Percentiles rank a stretch among this genome's conserved stretches.
These are phyloP conservation scores for Ammodytes marinus DNA, from an alignment of 2,113 vertebrate species.

Conservation along the genomic window DNA sequence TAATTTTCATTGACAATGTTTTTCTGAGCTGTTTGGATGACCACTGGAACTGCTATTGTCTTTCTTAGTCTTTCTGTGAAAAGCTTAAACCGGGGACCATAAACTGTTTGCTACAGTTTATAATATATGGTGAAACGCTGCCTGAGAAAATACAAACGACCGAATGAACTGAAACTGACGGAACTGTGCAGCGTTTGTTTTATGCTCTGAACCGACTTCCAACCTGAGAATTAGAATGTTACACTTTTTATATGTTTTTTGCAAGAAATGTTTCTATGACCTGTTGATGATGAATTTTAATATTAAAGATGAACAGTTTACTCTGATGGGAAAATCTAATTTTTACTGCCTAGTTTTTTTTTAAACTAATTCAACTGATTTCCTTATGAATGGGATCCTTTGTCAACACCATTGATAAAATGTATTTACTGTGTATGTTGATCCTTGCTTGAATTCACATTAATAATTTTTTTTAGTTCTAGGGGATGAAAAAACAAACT, in stretches of 20 bases:
- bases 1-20: too few relatives aligned
- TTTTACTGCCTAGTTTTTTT: background rate
- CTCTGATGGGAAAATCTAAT: background rate
- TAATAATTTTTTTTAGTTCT: too few relatives aligned
- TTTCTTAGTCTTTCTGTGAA: slow-evolving; percentile 30
- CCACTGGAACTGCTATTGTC: slow-evolving; percentile 25
- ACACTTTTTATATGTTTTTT: slow-evolving; percentile 64
- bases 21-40: background rate
- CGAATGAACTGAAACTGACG: too few relatives aligned
- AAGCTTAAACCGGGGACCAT: background rate
- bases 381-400: background rate
- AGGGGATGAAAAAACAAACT: too few relatives aligned
- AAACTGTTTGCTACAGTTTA: too few relatives aligned
- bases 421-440: too few relatives aligned
- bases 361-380: background rate
- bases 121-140: background rate
- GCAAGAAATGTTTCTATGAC: slow-evolving; percentile 37
- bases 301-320: slow-evolving; percentile 51
- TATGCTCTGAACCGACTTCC: slow-evolving; percentile 6
- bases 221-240: slow-evolving; percentile 51
- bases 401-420: too few relatives aligned
- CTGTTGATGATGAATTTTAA: background rate
- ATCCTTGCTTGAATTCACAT: too few relatives aligned
- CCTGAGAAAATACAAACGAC: background rate
- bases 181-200: background rate